Evolutionary conservation across 1,140 invertebrate genomes (phyloP).

Genomic region (Tribolium madens): DNA sequence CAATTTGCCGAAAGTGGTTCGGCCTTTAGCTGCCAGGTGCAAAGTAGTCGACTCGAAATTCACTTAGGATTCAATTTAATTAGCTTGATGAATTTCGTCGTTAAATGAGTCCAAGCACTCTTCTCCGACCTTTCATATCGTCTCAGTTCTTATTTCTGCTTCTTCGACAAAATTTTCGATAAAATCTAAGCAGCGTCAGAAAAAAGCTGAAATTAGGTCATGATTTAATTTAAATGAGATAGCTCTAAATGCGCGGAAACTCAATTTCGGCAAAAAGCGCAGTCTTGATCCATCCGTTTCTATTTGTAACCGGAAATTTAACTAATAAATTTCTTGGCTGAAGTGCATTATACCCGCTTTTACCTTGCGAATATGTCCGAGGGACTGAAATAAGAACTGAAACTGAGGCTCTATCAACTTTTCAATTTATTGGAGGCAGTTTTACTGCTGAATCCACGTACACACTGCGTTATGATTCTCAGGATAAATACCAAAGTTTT

Average conservation of each 20-base stretch:
- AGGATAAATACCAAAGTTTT: slow-evolving; percentile 25
- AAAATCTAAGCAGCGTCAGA: not conserved
- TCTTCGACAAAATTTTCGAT: not conserved
- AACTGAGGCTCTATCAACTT: slow-evolving; percentile 12
- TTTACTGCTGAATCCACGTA: slow-evolving; percentile 22
- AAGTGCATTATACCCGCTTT: slow-evolving; percentile 31
- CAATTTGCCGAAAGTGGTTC: slow-evolving; percentile 22
- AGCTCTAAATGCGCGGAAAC: not conserved
- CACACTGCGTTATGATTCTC: slow-evolving; percentile 19
- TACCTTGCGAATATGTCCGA: slow-evolving; percentile 21
- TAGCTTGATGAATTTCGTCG: slow-evolving; percentile 28
- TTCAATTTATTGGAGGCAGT: slow-evolving; percentile 28
- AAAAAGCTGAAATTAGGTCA: not conserved
- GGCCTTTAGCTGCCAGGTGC: slow-evolving; percentile 33
- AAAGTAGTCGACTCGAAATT: slow-evolving; percentile 26
- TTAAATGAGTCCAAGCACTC: slow-evolving; percentile 24
- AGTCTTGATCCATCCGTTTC: slow-evolving; percentile 10
- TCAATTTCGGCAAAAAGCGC: slow-evolving; percentile 11
- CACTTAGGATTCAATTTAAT: slow-evolving; percentile 32
- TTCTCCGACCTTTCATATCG: slow-evolving; percentile 20
- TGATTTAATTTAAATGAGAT: slow-evolving; percentile 7
- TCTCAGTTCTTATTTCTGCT: slow-evolving; percentile 11
- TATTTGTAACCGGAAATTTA: slow-evolving; percentile 28
- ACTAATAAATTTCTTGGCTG: slow-evolving; percentile 21
- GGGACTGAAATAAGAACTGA: slow-evolving; percentile 24